A percentile compares a stretch with the other conserved stretches of the same genome.
phyloP scores from a whole-genome alignment of 2,888 invertebrate species.

The Volucella zonaria region DNA sequence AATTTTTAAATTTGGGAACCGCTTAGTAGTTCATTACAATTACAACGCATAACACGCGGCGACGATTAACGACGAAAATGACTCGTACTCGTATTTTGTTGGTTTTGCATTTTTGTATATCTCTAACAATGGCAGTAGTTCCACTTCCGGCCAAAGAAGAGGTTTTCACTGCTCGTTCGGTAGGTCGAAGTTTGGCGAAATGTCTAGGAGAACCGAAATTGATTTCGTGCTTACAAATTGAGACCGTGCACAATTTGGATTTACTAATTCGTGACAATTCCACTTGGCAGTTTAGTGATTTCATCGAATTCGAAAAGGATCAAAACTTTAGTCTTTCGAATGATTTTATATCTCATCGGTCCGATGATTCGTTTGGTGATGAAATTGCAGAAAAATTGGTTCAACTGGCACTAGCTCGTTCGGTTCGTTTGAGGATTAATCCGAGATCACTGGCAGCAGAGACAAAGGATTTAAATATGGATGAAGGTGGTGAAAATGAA shows the following conservation, averaged over 20 bases:
- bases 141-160: neutral
- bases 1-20: constrained; percentile 19
- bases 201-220: constrained; percentile 77
- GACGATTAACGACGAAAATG: constrained; percentile 23
- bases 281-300: constrained; percentile 80
- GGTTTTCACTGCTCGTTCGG: constrained; percentile 72
- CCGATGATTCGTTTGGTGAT: constrained; percentile 60
- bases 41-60: constrained; percentile 2
- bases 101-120: constrained; percentile 9
- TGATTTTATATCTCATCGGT: neutral
- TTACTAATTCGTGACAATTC: constrained; percentile 81
- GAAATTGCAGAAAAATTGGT: constrained; percentile 76
- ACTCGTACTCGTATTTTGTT: neutral
- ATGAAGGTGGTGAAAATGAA: constrained; percentile 79
- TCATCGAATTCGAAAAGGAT: constrained; percentile 78
- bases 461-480: constrained; percentile 47
- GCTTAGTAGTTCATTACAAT: constrained; percentile 55
- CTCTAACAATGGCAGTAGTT: constrained; percentile 8
- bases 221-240: constrained; percentile 82
- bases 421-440: constrained; percentile 76
- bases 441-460: constrained; percentile 31
- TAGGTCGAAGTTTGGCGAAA: constrained; percentile 77
- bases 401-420: constrained; percentile 76
- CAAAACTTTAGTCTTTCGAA: constrained; percentile 7
- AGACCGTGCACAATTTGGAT: constrained; percentile 81